phyloP scores from a whole-genome alignment of 2,888 invertebrate species.

The Arctia plantaginis region DNA sequence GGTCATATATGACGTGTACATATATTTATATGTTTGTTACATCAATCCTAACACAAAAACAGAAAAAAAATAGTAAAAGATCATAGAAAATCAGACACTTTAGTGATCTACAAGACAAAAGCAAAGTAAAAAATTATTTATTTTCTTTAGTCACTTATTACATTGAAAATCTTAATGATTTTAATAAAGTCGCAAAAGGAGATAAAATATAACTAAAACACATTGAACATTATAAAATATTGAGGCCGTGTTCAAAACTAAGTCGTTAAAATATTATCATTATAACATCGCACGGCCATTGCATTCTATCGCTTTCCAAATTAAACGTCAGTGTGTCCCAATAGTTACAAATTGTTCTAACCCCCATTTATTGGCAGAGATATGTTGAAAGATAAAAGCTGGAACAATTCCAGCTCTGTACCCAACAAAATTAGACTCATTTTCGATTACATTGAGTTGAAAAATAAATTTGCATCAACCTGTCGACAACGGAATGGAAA shows the following conservation, averaged over 20 bases:
- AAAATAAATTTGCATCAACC: conserved; percentile 51
- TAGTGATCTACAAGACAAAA: too few relatives aligned
- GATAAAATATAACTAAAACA: neutral
- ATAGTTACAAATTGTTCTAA: conserved; percentile 68
- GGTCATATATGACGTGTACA: too few relatives aligned
- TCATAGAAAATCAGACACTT: too few relatives aligned
- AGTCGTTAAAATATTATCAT: conserved; percentile 5
- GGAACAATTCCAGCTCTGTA: conserved; percentile 35
- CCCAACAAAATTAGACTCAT: neutral
- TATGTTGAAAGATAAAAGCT: conserved; percentile 42
- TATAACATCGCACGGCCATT: conserved; percentile 7
- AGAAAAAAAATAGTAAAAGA: too few relatives aligned
- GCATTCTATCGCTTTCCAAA: conserved; percentile 38
- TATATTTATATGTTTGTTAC: too few relatives aligned
- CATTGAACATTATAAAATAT: neutral
- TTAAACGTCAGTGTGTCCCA: conserved; percentile 58
- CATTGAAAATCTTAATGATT: neutral
- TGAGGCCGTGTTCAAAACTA: neutral
- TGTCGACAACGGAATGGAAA: conserved; percentile 41
- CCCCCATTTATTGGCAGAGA: conserved; percentile 68
- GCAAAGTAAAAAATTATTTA: neutral
- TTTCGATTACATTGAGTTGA: conserved; percentile 15
- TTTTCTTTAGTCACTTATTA: neutral
- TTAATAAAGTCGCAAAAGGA: neutral
- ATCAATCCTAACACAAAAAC: too few relatives aligned